Conservation (phyloP, 2,113 vertebrate species). For the Paedocypris sp. region DNA sequence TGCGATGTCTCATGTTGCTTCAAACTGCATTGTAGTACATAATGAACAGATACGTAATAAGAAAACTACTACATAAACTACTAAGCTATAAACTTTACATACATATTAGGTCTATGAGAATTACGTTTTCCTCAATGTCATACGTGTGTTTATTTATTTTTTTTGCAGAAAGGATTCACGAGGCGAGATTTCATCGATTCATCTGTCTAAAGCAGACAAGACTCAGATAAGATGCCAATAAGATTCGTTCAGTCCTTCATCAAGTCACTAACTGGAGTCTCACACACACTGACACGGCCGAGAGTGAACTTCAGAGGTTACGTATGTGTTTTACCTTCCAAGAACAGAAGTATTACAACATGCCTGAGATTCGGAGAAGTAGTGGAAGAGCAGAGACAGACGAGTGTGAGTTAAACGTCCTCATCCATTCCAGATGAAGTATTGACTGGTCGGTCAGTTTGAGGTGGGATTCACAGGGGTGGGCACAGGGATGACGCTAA, state of each 20-base stretch:
- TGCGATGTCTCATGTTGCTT: not conserved
- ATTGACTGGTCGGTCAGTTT: too few species aligned
- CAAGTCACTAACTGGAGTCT: not conserved
- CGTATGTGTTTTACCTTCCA: not conserved
- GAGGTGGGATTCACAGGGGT: too few species aligned
- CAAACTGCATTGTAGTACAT: too few species aligned
- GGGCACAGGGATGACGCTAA: too few species aligned
- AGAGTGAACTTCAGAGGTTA: not conserved
- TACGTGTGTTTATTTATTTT: too few species aligned
- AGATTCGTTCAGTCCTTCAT: not conserved
- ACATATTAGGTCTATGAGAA: too few species aligned
- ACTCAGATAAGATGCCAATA: not conserved
- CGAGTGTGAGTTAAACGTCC: too few species aligned
- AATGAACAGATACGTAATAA: too few species aligned
- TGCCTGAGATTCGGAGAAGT: not conserved
- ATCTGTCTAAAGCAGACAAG: slow-evolving; percentile 32
- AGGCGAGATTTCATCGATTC: slow-evolving; percentile 51
- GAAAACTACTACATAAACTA: too few species aligned
- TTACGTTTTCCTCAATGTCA: too few species aligned
- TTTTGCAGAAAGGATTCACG: slow-evolving; percentile 61
- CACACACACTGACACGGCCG: not conserved
- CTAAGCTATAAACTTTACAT: too few species aligned
- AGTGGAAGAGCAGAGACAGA: not conserved
- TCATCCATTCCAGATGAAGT: too few species aligned
- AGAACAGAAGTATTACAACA: slow-evolving; percentile 2